These are phyloP conservation scores for Heterohyrax brucei DNA, from an alignment of 2,797 vertebrate species.

Conservation along the genomic window DNA sequence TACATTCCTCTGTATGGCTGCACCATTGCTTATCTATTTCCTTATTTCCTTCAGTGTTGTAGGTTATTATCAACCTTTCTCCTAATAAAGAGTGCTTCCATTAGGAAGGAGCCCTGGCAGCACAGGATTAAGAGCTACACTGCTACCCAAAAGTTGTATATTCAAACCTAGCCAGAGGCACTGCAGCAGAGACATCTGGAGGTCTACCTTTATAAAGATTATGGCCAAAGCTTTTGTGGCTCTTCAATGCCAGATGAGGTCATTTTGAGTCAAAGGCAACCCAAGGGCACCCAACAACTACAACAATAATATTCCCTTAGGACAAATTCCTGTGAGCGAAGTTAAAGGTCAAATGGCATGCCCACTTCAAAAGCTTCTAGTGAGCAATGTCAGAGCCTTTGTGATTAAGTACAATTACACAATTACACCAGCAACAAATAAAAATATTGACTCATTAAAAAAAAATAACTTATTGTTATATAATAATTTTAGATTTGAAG, in stretches of 20 bases:
- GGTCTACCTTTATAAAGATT: too few relatives aligned
- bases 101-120: too few relatives aligned
- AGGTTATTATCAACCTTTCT: background rate
- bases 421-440: background rate
- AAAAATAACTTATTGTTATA: background rate
- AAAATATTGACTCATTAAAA: background rate
- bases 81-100: background rate
- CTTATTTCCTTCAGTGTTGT: background rate
- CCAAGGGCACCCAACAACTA: background rate
- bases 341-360: background rate
- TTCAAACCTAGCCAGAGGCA: too few relatives aligned
- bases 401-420: background rate
- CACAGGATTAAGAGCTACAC: too few relatives aligned
- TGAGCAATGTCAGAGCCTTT: background rate
- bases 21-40: background rate
- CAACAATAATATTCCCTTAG: background rate
- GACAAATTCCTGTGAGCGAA: background rate
- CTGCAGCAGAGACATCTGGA: too few relatives aligned
- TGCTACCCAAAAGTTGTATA: too few relatives aligned
- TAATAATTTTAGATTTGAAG: background rate
- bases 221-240: too few relatives aligned
- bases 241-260: too few relatives aligned
- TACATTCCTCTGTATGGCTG: background rate
- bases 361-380: background rate
- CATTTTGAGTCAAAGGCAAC: too few relatives aligned